Evolutionary conservation across 2,113 vertebrate species (phyloP).

Genomic region (Dicerorhinus sumatrensis): DNA sequence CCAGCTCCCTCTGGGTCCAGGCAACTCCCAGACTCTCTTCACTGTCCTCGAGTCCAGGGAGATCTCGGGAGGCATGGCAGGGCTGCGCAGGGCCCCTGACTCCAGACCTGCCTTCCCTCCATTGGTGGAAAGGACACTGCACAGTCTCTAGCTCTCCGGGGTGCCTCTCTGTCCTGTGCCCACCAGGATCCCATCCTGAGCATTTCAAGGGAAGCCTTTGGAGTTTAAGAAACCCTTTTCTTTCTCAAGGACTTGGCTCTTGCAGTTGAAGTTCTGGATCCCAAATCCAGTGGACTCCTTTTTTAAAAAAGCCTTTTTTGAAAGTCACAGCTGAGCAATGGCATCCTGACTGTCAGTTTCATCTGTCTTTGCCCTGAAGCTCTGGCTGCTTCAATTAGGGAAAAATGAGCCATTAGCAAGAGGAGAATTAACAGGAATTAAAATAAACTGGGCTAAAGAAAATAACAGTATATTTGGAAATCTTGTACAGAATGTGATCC

Average conservation of each 20-base stretch:
- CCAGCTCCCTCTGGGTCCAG: neutral
- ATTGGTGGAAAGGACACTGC: rapidly evolving
- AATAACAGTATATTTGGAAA: rapidly evolving
- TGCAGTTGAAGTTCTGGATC: no score
- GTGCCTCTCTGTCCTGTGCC: rapidly evolving
- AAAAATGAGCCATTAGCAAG: rapidly evolving
- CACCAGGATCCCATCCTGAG: neutral
- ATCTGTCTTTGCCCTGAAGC: neutral
- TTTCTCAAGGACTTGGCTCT: neutral
- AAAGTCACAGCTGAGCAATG: neutral
- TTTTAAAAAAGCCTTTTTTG: neutral
- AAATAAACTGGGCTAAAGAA: neutral
- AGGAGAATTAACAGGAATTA: neutral
- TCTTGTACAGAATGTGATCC: no score
- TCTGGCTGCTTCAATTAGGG: neutral
- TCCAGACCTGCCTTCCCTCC: neutral
- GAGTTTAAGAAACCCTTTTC: no score
- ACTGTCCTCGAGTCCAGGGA: rapidly evolving
- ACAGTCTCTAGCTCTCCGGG: neutral
- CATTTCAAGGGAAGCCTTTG: no score
- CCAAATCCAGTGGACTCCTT: rapidly evolving
- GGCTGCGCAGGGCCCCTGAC: neutral
- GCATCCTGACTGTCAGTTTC: rapidly evolving
- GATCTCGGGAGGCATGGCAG: neutral
- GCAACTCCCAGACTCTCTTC: neutral